Evolutionary conservation across 2,888 invertebrate genomes (phyloP).

Genomic region (Diaphora mendica): DNA sequence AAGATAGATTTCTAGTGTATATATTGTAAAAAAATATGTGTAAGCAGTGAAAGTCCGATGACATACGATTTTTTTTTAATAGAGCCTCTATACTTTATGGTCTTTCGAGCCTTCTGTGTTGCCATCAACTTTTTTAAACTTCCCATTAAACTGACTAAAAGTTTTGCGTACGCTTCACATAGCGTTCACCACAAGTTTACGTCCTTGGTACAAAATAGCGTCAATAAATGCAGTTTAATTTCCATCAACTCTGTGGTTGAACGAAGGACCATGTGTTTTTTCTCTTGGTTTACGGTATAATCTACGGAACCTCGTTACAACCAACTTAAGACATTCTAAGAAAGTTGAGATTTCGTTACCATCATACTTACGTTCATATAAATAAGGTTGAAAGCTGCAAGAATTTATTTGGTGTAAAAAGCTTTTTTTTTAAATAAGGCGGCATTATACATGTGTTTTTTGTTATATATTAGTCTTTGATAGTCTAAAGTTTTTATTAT

Average conservation of each 20-base stretch:
- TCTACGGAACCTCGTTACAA: constrained; percentile 28
- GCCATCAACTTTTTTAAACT: background rate
- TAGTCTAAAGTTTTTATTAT: background rate
- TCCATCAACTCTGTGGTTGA: background rate
- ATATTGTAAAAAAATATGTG: background rate
- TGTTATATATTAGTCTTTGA: constrained; percentile 5
- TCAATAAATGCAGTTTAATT: constrained; percentile 4
- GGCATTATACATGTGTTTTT: constrained; percentile 8
- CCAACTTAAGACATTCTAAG: constrained; percentile 11
- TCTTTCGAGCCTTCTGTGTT: background rate
- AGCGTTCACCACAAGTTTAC: background rate
- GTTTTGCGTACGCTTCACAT: background rate
- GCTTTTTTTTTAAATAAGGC: constrained; percentile 20
- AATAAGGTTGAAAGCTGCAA: constrained; percentile 22
- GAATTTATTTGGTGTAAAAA: constrained; percentile 3
- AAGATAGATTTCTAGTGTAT: background rate
- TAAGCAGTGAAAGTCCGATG: background rate
- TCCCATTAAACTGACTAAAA: background rate
- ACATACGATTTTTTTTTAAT: too few relatives aligned
- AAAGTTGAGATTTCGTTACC: constrained; percentile 39
- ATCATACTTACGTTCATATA: constrained; percentile 10
- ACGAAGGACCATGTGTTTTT: constrained; percentile 1
- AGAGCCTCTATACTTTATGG: background rate
- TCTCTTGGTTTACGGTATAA: constrained; percentile 27
- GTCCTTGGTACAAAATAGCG: background rate